phyloP scores from a whole-genome alignment of 2,797 vertebrate genomes.

The Anabacerthia variegaticeps region DNA sequence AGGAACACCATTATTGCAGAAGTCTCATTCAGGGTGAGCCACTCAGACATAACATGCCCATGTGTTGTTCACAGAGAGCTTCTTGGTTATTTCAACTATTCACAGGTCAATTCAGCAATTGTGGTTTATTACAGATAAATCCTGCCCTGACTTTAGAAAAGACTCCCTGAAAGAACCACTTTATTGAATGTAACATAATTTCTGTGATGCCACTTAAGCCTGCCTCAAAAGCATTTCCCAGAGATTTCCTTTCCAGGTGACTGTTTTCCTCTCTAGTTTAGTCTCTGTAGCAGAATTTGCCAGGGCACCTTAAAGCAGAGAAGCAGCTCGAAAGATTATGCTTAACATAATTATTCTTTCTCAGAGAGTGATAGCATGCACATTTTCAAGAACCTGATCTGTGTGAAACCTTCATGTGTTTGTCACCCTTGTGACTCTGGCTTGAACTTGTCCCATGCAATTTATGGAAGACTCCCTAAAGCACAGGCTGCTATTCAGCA shows the following conservation, averaged over 20 bases:
- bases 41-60: neutral
- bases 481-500: neutral
- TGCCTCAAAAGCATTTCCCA: neutral
- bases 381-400: neutral
- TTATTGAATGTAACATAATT: neutral
- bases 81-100: neutral
- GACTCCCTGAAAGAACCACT: neutral
- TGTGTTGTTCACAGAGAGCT: neutral
- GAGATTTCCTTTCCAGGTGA: neutral
- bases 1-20: neutral
- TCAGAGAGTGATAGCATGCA: fast-evolving
- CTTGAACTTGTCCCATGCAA: neutral
- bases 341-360: neutral
- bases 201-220: neutral
- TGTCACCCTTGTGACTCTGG: neutral
- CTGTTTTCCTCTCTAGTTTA: neutral
- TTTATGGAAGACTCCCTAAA: neutral
- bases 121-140: neutral
- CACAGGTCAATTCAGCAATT: neutral
- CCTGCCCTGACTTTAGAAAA: neutral
- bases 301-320: neutral
- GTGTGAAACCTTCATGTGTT: neutral
- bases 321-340: neutral
- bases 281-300: neutral
- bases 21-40: neutral